Base-by-base conservation (phyloP, 2,113 vertebrate species). In the Mesembrinibis cayennensis region DNA sequence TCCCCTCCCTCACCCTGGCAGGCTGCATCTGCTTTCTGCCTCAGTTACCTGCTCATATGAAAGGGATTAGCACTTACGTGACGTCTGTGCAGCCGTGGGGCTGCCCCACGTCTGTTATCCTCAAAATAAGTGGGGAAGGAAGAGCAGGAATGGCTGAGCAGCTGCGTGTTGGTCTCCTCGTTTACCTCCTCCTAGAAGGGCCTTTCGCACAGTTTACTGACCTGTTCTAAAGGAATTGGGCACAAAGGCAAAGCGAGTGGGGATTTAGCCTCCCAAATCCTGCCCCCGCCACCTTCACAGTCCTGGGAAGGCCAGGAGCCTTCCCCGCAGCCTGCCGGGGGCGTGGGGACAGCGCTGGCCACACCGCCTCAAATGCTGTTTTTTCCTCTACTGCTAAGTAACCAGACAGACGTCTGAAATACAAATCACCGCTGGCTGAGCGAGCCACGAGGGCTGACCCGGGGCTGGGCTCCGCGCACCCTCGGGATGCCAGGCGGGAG, bases 11-110 rank as follows among this genome's bases (percentile, higher is more conserved):
- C 3, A 1, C 22, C 72, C 67, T 25, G 23, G 17, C 83, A 56
- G 65, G 40, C n/a, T 23, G 12, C 13, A 19, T 2, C 62, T 50
- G 67, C 52, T 32, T 77, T 42, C 69, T 66, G 69, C 69, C 36
- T 22, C 78, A 20, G 25, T 5, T 4, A 9, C 34, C 27, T 5
- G 0, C 38, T 62, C 38, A 0, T 1, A 0, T 1, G n/a, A 7
- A 4, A 21, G 87, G 90, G 73, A 40, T 9, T 2, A 13, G 74
- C 78, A 25, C 72, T 53, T 5, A 3, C 26, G 19, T 2, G 23
- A 0, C 1, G 22, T 0, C 3, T 3, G 4, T 0, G 4, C 42
- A 15, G 7, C 58, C 4, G 29, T 0, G 30, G 45, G 56, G 77
- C 86, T 63, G 82, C 53, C 55, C 59, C n/a, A 1, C 1, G 0